phyloP scores from a whole-genome alignment of 2,113 vertebrate genomes.

The Phaethornis superciliosus region DNA sequence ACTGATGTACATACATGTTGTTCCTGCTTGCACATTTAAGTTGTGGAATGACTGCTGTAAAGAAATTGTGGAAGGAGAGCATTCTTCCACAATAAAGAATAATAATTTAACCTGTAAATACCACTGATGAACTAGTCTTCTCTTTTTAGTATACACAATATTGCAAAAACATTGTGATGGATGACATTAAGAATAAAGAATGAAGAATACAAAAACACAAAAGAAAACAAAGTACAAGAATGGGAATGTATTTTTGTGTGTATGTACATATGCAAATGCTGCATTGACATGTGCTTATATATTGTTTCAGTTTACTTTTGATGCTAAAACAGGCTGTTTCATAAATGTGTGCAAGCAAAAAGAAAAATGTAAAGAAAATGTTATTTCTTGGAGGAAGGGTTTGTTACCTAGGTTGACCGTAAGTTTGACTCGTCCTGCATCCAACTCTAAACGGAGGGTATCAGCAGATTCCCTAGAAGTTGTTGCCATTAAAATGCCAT shows the following conservation, averaged over 20 bases:
- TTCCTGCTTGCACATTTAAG: background rate
- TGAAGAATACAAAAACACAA: conserved; percentile 56
- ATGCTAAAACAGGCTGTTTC: conserved; percentile 75
- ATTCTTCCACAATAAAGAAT: background rate
- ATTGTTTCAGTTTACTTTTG: conserved; percentile 51
- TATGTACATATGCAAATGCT: background rate
- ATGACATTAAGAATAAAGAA: conserved; percentile 35
- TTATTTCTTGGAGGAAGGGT: conserved; percentile 61
- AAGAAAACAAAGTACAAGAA: conserved; percentile 34
- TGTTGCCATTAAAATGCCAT: conserved; percentile 96
- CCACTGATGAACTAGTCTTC: conserved; percentile 68
- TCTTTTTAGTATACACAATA: conserved; percentile 72
- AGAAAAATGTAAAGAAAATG: conserved; percentile 68
- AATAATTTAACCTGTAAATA: background rate
- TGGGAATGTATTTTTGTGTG: conserved; percentile 26
- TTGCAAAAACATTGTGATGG: conserved; percentile 67
- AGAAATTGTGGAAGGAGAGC: background rate
- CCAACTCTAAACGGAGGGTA: conserved; percentile 93
- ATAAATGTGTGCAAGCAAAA: conserved; percentile 80
- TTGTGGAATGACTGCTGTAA: background rate
- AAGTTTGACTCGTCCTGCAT: conserved; percentile 92
- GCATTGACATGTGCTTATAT: conserved; percentile 1
- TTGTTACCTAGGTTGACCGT: conserved; percentile 98
- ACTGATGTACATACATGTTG: background rate
- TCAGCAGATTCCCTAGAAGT: conserved; percentile 95